Evolutionary conservation across 2,888 invertebrate genomes (phyloP).

Genomic region (Scaptomyza reducta): DNA sequence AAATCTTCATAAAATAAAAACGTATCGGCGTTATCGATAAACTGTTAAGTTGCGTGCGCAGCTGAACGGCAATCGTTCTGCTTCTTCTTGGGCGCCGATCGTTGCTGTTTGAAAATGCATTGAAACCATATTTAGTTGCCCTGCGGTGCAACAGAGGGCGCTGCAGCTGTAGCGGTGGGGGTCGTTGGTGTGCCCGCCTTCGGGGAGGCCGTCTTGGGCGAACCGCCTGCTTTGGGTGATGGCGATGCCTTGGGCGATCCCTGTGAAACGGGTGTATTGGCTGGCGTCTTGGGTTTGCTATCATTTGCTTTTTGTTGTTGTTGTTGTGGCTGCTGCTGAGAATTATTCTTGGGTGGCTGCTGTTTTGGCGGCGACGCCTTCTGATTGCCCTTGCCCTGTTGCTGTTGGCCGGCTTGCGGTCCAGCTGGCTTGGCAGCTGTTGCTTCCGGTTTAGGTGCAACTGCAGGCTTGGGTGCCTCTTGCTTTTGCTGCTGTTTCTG

Average conservation of each 20-base stretch:
- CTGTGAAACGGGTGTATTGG: constrained; percentile 58
- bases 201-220: constrained; percentile 60
- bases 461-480: constrained; percentile 35
- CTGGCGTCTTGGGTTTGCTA: constrained; percentile 61
- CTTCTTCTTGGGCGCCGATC: constrained; percentile 20
- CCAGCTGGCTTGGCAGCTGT: constrained; percentile 33
- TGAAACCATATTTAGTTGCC: constrained; percentile 44
- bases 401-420: constrained; percentile 36
- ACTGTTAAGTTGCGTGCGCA: constrained; percentile 7
- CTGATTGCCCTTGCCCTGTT: constrained; percentile 47
- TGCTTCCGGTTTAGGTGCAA: constrained; percentile 43
- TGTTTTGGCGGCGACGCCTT: constrained; percentile 59
- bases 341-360: constrained; percentile 27
- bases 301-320: constrained; percentile 29
- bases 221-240: constrained; percentile 82
- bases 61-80: constrained; percentile 19
- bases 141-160: constrained; percentile 11
- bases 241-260: constrained; percentile 83
- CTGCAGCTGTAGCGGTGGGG: constrained; percentile 27
- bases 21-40: constrained; percentile 36
- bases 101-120: constrained; percentile 53
- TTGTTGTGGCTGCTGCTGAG: constrained; percentile 36
- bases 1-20: constrained; percentile 50
- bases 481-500: constrained; percentile 43
- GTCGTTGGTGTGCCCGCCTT: constrained; percentile 55